Percentiles rank a stretch among this genome's conserved stretches.
Conservation (phyloP, 2,113 vertebrate species). For the Calidris pygmaea region DNA sequence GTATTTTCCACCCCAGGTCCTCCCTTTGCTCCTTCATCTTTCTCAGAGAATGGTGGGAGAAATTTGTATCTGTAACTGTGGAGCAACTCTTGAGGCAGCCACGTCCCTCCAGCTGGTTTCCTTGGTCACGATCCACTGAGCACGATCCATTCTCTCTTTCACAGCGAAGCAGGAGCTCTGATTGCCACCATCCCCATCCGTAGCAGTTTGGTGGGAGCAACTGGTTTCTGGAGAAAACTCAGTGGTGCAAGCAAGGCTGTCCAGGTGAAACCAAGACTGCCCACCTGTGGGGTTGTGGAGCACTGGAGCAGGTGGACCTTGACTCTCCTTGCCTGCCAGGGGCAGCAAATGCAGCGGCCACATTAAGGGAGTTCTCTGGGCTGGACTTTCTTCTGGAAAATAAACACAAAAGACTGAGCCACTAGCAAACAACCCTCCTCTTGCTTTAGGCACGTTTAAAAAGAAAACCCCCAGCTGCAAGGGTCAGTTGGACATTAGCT, state of each 20-base stretch:
- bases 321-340: background rate
- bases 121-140: background rate
- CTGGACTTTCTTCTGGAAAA: background rate
- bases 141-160: background rate
- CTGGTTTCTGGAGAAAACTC: background rate
- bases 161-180: background rate
- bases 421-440: background rate
- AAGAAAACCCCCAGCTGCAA: background rate
- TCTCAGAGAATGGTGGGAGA: background rate
- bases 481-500: background rate
- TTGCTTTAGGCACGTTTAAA: background rate
- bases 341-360: fast-evolving
- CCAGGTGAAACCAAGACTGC: background rate
- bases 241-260: background rate
- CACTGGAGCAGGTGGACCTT: background rate
- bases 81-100: background rate
- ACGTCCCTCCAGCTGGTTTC: background rate
- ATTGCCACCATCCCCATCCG: background rate
- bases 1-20: background rate
- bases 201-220: background rate
- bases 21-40: background rate
- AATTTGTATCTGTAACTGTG: background rate
- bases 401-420: background rate
- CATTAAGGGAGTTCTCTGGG: background rate
- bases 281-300: background rate